Percentiles rank a stretch among this genome's conserved stretches.
Conservation (phyloP, 2,113 vertebrate species). For the Verasper variegatus region DNA sequence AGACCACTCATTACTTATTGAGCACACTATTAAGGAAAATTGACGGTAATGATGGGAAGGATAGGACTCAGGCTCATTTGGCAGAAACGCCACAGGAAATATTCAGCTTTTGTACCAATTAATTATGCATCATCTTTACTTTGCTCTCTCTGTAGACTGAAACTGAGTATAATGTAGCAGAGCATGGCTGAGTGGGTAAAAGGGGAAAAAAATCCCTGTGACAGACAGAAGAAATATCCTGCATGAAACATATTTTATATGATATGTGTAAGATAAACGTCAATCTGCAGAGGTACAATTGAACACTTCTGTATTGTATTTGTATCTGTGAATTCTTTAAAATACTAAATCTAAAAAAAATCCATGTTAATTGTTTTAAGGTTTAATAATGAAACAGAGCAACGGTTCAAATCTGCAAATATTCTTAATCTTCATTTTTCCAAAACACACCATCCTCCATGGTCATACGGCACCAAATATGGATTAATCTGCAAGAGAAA, state of each 20-base stretch:
- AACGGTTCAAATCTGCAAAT: no score
- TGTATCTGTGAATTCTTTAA: no score
- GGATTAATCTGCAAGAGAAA: no score
- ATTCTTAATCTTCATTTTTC: no score
- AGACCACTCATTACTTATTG: conserved; percentile 76
- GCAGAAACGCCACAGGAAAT: conserved; percentile 71
- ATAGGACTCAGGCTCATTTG: conserved; percentile 63
- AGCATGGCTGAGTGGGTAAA: background rate
- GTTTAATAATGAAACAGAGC: no score
- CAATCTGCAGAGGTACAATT: background rate
- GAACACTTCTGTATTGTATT: background rate
- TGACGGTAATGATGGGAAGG: conserved; percentile 70
- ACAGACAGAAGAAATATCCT: background rate
- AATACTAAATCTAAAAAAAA: no score
- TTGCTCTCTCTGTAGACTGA: conserved; percentile 41
- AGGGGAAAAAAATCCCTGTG: background rate
- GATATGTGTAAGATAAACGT: background rate
- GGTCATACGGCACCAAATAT: no score
- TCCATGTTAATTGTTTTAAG: no score
- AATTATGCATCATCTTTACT: conserved; percentile 67
- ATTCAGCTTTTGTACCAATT: conserved; percentile 61
- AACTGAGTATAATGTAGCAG: conserved; percentile 13
- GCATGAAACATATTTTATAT: background rate
- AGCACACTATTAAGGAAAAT: conserved; percentile 69
- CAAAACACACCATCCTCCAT: no score